Conservation (phyloP, 2,888 invertebrate genomes). For the Schrankia costaestrigalis region DNA sequence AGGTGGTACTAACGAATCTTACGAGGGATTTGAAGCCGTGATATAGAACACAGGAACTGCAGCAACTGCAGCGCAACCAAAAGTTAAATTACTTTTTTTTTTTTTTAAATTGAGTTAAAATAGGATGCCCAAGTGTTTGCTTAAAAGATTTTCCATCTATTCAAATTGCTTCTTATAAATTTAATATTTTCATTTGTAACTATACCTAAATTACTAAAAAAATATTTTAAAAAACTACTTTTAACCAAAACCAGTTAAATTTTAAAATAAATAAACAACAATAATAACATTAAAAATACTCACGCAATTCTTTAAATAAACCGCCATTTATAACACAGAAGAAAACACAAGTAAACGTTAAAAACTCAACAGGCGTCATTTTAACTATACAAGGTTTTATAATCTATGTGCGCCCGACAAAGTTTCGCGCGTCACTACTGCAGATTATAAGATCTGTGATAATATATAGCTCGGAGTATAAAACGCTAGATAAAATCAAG, state of each 20-base stretch:
- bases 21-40: no score
- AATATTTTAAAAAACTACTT: background rate
- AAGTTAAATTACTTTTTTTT: no score
- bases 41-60: no score
- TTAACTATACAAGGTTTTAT: background rate
- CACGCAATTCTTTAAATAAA: slow-evolving; percentile 49
- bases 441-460: slow-evolving; percentile 9
- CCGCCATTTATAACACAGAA: slow-evolving; percentile 39
- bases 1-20: no score
- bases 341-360: slow-evolving; percentile 34
- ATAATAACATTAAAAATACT: slow-evolving; percentile 25
- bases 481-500: slow-evolving; percentile 27
- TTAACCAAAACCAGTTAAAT: background rate
- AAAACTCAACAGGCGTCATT: slow-evolving; percentile 18
- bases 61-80: no score
- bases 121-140: no score
- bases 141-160: no score
- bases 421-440: slow-evolving; percentile 18
- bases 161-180: no score
- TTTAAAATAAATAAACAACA: background rate
- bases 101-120: no score
- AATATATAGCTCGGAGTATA: slow-evolving; percentile 31
- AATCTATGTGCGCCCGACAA: slow-evolving; percentile 12
- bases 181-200: no score
- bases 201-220: no score